Evolutionary conservation across 2,888 invertebrate genomes (phyloP).

Genomic region (Lymantria monacha): DNA sequence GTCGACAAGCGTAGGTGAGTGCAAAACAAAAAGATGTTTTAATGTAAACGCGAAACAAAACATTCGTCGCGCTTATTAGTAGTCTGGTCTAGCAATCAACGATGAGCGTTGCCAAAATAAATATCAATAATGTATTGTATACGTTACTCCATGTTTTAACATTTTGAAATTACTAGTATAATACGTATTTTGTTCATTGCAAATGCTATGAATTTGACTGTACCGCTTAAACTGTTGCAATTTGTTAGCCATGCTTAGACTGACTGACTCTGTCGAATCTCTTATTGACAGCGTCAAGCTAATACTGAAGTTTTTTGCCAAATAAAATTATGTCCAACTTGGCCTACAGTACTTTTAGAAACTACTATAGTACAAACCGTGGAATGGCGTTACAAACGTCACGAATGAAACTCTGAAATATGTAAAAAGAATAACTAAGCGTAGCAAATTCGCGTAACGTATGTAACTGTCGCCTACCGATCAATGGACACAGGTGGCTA

Average conservation of each 20-base stretch:
- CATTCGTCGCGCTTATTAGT: constrained; percentile 44
- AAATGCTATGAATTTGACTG: background rate
- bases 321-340: too few relatives aligned
- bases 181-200: background rate
- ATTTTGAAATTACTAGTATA: constrained; percentile 10
- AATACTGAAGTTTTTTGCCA: too few relatives aligned
- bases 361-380: too few relatives aligned
- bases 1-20: constrained; percentile 47
- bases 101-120: constrained; percentile 53
- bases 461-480: too few relatives aligned
- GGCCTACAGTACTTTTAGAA: too few relatives aligned
- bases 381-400: too few relatives aligned
- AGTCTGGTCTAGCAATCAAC: constrained; percentile 39
- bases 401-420: too few relatives aligned
- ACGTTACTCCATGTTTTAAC: constrained; percentile 32
- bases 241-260: background rate
- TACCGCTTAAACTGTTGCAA: background rate
- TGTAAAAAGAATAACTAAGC: too few relatives aligned
- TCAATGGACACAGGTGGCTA: too few relatives aligned
- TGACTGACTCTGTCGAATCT: too few relatives aligned
- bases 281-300: too few relatives aligned
- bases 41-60: constrained; percentile 52
- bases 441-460: too few relatives aligned
- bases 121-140: constrained; percentile 55
- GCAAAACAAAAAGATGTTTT: constrained; percentile 51